Evolutionary conservation across 2,888 invertebrate genomes (phyloP), one percentile per base, ranked within the genome.

Genomic region (Aproaerema taeniolella): DNA sequence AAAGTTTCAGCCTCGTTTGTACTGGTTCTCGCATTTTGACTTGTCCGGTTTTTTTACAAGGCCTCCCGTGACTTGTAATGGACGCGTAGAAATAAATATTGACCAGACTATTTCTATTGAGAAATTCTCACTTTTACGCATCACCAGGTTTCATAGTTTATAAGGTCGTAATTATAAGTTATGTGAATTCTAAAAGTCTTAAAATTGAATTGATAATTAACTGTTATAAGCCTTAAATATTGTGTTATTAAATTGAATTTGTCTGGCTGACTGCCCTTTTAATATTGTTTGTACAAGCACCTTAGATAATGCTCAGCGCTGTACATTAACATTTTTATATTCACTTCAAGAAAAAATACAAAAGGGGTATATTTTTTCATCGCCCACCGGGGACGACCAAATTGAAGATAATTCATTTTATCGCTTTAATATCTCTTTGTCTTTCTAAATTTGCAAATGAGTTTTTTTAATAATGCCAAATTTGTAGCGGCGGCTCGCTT

Each of bases 381-480:
- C 58, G 55, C 61, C 58, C 64, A 57, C 61, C 56, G 58, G 66
- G 66, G 72, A 67, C 55, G 52, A 48, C 45, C 53, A 62, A 67
- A 70, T 68, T 67, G 67, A 55, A 74, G 79, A 82, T 79, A 79
- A 83, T 80, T 75, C 77, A 75, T 67, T 83, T 81, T 81, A 83
- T 81, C 78, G 70, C 72, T 75, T 72, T 77, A 78, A 77, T 77
- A 85, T 81, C 77, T 77, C 67, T 74, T 81, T 79, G 82, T 83
- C 81, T 82, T 79, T 77, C 67, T 65, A 76, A 83, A 83, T 83
- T 83, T 81, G 82, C 77, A 80, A 83, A 85, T 83, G 81, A 82
- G 77, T 81, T 82, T 83, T 83, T 85, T 83, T 85, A 82, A 85
- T 82, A 81, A 82, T 74, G 66, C 67, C 80, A 72, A 81, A 80